phyloP scores from a whole-genome alignment of 2,888 invertebrate species.

The Erannis defoliaria region DNA sequence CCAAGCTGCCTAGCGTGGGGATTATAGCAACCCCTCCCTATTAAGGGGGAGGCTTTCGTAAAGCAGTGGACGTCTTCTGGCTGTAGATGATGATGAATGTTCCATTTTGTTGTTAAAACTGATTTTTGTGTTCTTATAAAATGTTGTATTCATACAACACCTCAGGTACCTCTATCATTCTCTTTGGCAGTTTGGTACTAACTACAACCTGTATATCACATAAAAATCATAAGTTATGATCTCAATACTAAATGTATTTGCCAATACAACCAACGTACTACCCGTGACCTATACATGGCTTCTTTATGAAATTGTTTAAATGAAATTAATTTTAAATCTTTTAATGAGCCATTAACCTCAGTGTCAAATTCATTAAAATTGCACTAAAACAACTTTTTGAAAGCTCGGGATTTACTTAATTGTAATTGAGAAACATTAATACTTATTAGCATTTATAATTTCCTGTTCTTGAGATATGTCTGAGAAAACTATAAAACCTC shows the following conservation, averaged over 20 bases:
- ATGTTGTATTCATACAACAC: too few species aligned
- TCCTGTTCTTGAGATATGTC: not conserved
- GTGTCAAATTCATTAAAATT: constrained; percentile 10
- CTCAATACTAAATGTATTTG: not conserved
- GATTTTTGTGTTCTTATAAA: too few species aligned
- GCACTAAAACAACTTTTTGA: constrained; percentile 4
- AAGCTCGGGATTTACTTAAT: not conserved
- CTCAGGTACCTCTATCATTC: too few species aligned
- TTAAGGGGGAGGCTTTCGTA: too few species aligned
- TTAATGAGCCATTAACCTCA: constrained; percentile 27
- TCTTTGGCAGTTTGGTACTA: too few species aligned
- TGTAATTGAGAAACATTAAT: not conserved
- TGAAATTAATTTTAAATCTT: constrained; percentile 18
- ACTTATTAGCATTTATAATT: not conserved
- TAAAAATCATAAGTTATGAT: not conserved
- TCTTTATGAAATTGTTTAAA: constrained; percentile 1
- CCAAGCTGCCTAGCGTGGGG: too few species aligned
- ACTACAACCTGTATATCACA: not conserved
- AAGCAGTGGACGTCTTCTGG: too few species aligned
- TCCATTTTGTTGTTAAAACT: too few species aligned
- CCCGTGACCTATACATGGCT: not conserved
- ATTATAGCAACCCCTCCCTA: too few species aligned
- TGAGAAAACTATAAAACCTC: not conserved
- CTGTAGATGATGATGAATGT: too few species aligned
- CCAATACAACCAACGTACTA: not conserved